These are phyloP conservation scores for Myiagra hebetior DNA, from an alignment of 2,113 vertebrate genomes.

Conservation along the genomic window DNA sequence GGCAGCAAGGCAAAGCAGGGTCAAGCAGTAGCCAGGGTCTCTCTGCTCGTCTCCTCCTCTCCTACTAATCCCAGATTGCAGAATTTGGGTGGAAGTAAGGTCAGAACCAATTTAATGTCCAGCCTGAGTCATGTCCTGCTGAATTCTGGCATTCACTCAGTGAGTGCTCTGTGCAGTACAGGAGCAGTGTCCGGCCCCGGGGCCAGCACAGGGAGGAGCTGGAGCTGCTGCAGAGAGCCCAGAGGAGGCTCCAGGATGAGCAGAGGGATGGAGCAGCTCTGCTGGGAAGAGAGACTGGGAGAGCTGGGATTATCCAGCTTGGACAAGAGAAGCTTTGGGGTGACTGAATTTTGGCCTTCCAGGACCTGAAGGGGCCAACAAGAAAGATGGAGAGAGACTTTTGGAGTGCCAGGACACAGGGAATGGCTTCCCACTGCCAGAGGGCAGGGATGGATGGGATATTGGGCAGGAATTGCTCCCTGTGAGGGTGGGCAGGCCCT, in stretches of 20 bases:
- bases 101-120: not conserved
- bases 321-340: not conserved
- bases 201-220: not conserved
- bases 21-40: rapidly evolving
- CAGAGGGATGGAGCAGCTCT: not conserved
- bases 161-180: not conserved
- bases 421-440: not conserved
- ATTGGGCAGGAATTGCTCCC: rapidly evolving
- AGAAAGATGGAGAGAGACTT: not conserved
- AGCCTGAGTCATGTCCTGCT: not conserved
- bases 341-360: rapidly evolving
- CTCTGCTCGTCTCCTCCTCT: not conserved
- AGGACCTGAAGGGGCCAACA: not conserved
- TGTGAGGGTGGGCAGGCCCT: not conserved
- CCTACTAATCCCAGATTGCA: not conserved
- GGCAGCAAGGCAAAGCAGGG: not conserved
- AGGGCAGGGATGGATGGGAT: rapidly evolving
- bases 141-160: not conserved
- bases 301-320: not conserved
- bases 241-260: not conserved
- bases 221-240: not conserved
- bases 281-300: not conserved
- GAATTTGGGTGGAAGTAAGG: not conserved
- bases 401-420: not conserved
- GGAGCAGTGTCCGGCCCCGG: not conserved